Evolutionary conservation across 2,113 vertebrate genomes (phyloP), one percentile per base, ranked within the genome.

Genomic region (Symphodus melops): DNA sequence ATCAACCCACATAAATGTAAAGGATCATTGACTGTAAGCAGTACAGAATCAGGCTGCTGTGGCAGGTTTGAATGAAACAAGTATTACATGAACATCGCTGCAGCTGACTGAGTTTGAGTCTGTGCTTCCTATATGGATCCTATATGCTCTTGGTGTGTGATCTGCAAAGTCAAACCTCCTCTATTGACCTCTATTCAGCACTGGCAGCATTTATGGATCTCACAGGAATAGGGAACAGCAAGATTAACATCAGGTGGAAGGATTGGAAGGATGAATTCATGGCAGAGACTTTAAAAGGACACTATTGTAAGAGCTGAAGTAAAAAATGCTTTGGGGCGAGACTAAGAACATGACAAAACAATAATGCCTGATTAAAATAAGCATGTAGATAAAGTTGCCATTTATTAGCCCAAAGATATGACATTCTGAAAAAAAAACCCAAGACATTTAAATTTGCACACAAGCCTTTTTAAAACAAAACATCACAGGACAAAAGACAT

Each of bases 151-250:
- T 42, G 16, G 14, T 54, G 44, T 68, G 20, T 41, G 51, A 36
- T 66, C 19, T 25, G 41, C 39, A 55, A 56, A 72, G 23, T 60
- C 33, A 42, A 56, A 21, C 33, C 33, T 2, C 21, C 1, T 64
- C 25, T 28, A 44, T 3, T 65, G 49, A 66, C 54, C 56, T 71
- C 51, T 39, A 28, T 72, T 62, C 49, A 57, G 14, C 25, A 44
- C 42, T 12, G 37, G 42, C 9, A 46, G 49, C 19, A n/a, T 73
- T 56, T 48, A 64, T 55, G 21, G 36, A 48, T 42, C 44, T 58
- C 60, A 21, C 20, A 53, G 23, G 1, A 63, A 72, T 33, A 19
- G 36, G 36, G 19, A 58, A 11, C 44, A 70, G 44, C 52, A 20
- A 21, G 14, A 10, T 49, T 13, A 62, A 63, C 20, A 42, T 20